These are phyloP conservation scores for Premnoplex brunnescens DNA, from an alignment of 2,797 vertebrate species.

Conservation along the genomic window DNA sequence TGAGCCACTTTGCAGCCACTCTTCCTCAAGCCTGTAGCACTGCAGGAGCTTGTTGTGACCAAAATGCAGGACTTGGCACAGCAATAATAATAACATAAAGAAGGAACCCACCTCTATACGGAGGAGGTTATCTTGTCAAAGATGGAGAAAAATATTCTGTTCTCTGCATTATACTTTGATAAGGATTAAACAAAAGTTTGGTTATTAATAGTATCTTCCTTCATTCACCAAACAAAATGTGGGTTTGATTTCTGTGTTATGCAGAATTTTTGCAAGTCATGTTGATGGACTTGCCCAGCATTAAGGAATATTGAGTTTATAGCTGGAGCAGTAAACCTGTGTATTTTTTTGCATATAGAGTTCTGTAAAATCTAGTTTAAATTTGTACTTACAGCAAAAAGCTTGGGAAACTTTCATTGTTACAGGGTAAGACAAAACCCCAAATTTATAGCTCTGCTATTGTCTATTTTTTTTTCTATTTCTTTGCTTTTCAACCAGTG, in stretches of 20 bases:
- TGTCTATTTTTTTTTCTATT: not conserved
- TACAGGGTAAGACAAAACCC: not conserved
- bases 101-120: not conserved
- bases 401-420: not conserved
- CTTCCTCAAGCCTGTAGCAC: fast-evolving
- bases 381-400: not conserved
- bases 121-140: not conserved
- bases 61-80: not conserved
- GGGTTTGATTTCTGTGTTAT: not conserved
- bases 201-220: not conserved
- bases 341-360: not conserved
- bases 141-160: not conserved
- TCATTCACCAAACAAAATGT: not conserved
- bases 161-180: not conserved
- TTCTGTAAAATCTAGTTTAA: not conserved
- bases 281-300: not conserved
- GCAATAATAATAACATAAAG: not conserved
- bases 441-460: not conserved
- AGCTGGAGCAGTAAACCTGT: not conserved
- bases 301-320: not conserved
- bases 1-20: fast-evolving
- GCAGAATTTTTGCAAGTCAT: not conserved
- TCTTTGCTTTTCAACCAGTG: slow-evolving; percentile 15
- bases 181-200: not conserved
- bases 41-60: not conserved